phyloP scores from a whole-genome alignment of 2,888 invertebrate genomes.

The Platycheirus rosarum region DNA sequence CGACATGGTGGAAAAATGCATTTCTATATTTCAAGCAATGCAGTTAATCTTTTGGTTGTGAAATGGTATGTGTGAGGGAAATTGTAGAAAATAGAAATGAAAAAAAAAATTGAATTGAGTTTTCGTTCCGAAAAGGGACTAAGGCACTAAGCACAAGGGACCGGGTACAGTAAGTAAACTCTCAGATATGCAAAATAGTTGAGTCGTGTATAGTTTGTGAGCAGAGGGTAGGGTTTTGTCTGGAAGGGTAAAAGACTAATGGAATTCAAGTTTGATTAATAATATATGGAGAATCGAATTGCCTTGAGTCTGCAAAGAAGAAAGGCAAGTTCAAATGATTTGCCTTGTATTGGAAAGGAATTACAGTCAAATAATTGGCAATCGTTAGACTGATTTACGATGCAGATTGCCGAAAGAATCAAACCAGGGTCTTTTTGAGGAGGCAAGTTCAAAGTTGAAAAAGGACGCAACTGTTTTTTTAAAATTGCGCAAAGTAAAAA shows the following conservation, averaged over 20 bases:
- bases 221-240: neutral
- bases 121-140: constrained; percentile 43
- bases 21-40: constrained; percentile 35
- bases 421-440: neutral
- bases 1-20: constrained; percentile 1
- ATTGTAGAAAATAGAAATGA: neutral
- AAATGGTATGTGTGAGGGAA: constrained; percentile 1
- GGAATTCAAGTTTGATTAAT: constrained; percentile 29
- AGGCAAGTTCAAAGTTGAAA: too few species aligned
- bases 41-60: constrained; percentile 39
- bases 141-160: constrained; percentile 14
- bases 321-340: constrained; percentile 1
- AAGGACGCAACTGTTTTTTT: too few species aligned
- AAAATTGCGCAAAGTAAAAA: too few species aligned
- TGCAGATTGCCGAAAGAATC: constrained; percentile 2
- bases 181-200: constrained; percentile 40
- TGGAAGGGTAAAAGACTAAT: constrained; percentile 16
- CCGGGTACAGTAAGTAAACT: constrained; percentile 5
- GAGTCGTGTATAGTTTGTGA: constrained; percentile 6
- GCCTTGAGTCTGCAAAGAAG: neutral
- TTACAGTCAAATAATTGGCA: constrained; percentile 26
- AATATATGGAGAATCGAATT: constrained; percentile 21
- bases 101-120: constrained; percentile 49
- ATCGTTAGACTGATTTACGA: constrained; percentile 24
- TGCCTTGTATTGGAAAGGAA: constrained; percentile 8